Base-by-base conservation (phyloP, 2,113 vertebrate genomes). In the Aleadryas rufinucha region DNA sequence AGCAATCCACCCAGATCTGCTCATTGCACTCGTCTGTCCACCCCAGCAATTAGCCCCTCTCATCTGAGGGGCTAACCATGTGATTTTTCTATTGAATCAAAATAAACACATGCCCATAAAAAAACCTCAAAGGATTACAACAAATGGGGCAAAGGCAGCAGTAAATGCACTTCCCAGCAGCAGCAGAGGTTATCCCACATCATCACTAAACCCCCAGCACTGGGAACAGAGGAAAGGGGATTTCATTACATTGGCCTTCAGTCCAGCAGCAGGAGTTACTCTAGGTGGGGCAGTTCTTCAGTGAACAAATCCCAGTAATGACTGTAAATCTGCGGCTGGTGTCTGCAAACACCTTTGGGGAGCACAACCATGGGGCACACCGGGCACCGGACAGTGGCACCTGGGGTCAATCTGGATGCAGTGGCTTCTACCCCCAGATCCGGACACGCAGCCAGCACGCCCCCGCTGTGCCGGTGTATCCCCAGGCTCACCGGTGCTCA, bases 361-460 rank as follows among this genome's bases (percentile, higher is more conserved):
- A 42, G 10, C 24, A 39, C 31, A 24, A 1, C n/a, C 6, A 0
- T 3, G 65, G 39, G 79, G 33, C 64, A 63, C 31, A 2, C 31
- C 11, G 83, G 26, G 39, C 68, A 31, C 52, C 33, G 15, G 39
- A 1, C 5, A 42, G 54, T 0, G 59, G 31, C 59, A 68, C 9
- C 5, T 0, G 11, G 41, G 49, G 19, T 21, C 1, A 1, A 2
- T 16, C 0, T 6, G 52, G 14, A 13, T 2, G 3, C 0, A 1
- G 26, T 9, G 45, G 45, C 50, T 37, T n/a, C 71, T 7, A 7
- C 35, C 42, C 44, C 7, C 3, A 1, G 33, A 26, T 5, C 37
- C 1, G 0, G 30, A 26, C 31, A 21, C 0, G 2, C 31, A 13
- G 49, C 54, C 80, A 47, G 52, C 1, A 1, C 1, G 11, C 6